Evolutionary conservation across 2,113 vertebrate species (phyloP), one percentile per base, ranked within the genome.

Genomic region (Nerophis lumbriciformis): DNA sequence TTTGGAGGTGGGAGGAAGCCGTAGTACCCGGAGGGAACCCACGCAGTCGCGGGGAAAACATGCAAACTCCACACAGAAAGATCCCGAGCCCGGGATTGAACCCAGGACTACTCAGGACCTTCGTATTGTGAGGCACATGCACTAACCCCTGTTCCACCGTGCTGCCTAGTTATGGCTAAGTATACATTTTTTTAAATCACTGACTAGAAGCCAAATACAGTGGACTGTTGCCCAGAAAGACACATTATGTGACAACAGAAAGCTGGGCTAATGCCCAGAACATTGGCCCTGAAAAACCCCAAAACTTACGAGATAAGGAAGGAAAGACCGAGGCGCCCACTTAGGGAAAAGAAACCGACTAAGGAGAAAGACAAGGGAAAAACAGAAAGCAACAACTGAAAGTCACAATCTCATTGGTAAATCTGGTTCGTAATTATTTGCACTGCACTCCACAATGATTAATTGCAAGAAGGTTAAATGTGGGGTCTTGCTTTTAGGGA

Each of bases 241-340:
- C 58, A 55, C 55, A 14, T 45, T 28, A 55, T 35, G 50, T 39
- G 55, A 73, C 58, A 69, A 11, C 28, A 39, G 64, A 77, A 74
- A 78, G 78, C 80, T 77, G 78, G 73, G 59, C 8, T 12, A 14
- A 42, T 50, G 60, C 60, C 68, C 35, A 51, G 61, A 66, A 53
- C 1, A 44, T 59, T 42, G 53, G 64, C 77, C 79, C 80, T 10
- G 83, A 73, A 83, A 79, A 67, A 52, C 28, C 71, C n/a, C 68
- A 72, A 69, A 80, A 71, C 79, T 79, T 51, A 67, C 16, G 44
- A 59, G 61, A 73, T 21, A 59, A 61, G 66, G 60, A 52, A 59
- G 56, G 38, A 60, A 53, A 63, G 47, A 77, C 63, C 2, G 12
- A 67, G 39, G 48, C 59, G 67, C 49, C 19, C 59, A 64, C 52